These are phyloP conservation scores for Bufo bufo DNA, from an alignment of 2,113 vertebrate genomes.

Conservation along the genomic window DNA sequence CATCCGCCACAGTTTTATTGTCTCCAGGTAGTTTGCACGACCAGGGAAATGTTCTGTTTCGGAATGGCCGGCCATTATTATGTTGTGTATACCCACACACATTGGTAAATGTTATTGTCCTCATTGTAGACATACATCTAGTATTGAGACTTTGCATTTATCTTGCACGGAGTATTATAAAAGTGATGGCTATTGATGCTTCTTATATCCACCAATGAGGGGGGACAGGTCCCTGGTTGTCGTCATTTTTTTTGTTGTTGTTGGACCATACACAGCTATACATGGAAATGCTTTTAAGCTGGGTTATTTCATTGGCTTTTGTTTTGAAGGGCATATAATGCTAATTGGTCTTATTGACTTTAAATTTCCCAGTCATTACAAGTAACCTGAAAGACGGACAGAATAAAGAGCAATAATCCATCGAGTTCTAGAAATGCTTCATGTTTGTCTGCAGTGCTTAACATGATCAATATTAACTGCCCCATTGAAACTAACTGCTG, in stretches of 20 bases:
- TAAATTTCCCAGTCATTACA: constrained; percentile 80
- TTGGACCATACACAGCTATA: neutral
- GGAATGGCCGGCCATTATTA: neutral
- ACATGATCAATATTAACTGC: constrained; percentile 87
- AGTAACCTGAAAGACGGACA: constrained; percentile 80
- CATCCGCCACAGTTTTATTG: neutral
- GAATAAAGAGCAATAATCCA: constrained; percentile 84
- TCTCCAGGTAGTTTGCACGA: neutral
- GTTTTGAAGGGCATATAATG: constrained; percentile 65
- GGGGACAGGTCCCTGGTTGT: neutral
- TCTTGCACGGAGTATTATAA: neutral
- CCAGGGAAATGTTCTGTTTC: neutral
- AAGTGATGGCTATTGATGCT: neutral
- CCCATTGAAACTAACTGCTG: constrained; percentile 85
- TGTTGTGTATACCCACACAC: neutral
- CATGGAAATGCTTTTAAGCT: constrained; percentile 17
- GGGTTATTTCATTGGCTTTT: neutral
- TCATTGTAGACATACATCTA: neutral
- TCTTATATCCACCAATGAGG: neutral
- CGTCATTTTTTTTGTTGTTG: too few relatives aligned
- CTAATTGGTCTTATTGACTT: constrained; percentile 86
- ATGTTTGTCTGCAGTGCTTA: constrained; percentile 82
- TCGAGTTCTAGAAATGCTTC: constrained; percentile 81
- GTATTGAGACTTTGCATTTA: neutral
- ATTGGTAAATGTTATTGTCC: neutral